Base-by-base conservation (phyloP, 2,888 invertebrate genomes). In the Nysson spinosus region DNA sequence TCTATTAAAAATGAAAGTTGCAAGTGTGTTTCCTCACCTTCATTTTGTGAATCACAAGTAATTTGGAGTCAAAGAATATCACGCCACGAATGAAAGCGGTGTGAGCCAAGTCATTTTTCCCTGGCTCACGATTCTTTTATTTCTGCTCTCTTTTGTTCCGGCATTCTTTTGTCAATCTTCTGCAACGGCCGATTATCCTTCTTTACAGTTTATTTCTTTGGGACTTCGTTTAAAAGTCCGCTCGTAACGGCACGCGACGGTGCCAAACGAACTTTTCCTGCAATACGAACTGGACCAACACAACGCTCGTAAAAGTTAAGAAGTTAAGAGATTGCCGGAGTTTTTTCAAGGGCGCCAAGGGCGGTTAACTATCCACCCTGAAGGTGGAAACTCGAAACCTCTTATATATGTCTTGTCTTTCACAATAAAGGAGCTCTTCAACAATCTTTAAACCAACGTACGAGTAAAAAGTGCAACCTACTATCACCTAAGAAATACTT, bases 241-340 rank as follows among this genome's bases (percentile, higher is more conserved):
- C 5, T 12, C 6, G 37, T 22, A 34, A 46, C 69, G 32, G 34
- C 44, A 34, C 35, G 35, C 40, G 50, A 55, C 44, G 28, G 39
- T 50, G 44, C 56, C 50, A 66, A 72, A 74, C 54, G 61, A 66
- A 72, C 75, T 72, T 70, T 62, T 32, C 30, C 65, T 54, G 52
- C 66, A 47, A 64, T 67, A 63, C 60, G 63, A 75, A 58, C 62
- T 57, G 57, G 44, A 63, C 58, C 56, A 56, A 56, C 54, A 55
- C 46, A 68, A 67, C 47, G 60, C 60, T 49, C 57, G 75, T 52
- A 37, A 61, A 72, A 72, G 72, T 73, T 72, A 72, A 61, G 60
- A 63, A 72, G 63, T 55, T 61, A 56, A 63, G 63, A 40, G 67
- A 72, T 75, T 62, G 62, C 58, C n/a, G 26, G 61, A 75, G 66